Evolutionary conservation across 2,113 vertebrate genomes (phyloP).

Genomic region (Anolis carolinensis): DNA sequence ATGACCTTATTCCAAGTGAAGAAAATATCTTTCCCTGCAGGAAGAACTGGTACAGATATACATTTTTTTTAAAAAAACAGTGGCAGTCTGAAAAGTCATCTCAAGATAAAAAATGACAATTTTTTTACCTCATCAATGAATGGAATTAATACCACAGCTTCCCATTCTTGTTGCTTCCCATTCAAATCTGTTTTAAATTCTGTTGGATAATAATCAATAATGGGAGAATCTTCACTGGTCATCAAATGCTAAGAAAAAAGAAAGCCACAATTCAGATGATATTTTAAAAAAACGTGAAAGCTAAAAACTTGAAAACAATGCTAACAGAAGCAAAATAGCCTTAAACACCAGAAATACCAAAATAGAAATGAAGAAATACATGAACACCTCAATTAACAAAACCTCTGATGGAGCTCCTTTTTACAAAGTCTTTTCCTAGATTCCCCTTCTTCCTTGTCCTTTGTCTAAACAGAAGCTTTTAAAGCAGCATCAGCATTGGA

Average conservation of each 20-base stretch:
- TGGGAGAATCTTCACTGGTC: slow-evolving; percentile 87
- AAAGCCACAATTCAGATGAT: slow-evolving; percentile 4
- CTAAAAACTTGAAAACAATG: not conserved
- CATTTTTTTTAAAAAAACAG: not conserved
- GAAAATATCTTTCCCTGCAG: not conserved
- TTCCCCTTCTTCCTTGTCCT: too few relatives aligned
- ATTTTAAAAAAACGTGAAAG: slow-evolving; percentile 14
- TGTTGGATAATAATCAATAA: slow-evolving; percentile 93
- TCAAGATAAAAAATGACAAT: slow-evolving; percentile 2
- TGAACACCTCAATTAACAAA: too few relatives aligned
- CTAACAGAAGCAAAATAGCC: not conserved
- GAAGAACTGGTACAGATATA: not conserved
- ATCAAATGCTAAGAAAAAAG: slow-evolving; percentile 87
- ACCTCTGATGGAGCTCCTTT: too few relatives aligned
- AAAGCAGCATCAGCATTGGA: too few relatives aligned
- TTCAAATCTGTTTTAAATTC: slow-evolving; percentile 99
- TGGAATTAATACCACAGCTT: slow-evolving; percentile 96
- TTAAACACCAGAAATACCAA: not conserved
- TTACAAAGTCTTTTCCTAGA: too few relatives aligned
- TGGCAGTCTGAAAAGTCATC: not conserved
- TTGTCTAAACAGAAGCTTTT: too few relatives aligned
- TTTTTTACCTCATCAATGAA: slow-evolving; percentile 93
- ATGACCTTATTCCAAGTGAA: not conserved
- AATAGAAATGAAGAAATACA: not conserved
- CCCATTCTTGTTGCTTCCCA: slow-evolving; percentile 98